These are phyloP conservation scores for Hedya salicella DNA, from an alignment of 2,888 invertebrate genomes.

Conservation along the genomic window DNA sequence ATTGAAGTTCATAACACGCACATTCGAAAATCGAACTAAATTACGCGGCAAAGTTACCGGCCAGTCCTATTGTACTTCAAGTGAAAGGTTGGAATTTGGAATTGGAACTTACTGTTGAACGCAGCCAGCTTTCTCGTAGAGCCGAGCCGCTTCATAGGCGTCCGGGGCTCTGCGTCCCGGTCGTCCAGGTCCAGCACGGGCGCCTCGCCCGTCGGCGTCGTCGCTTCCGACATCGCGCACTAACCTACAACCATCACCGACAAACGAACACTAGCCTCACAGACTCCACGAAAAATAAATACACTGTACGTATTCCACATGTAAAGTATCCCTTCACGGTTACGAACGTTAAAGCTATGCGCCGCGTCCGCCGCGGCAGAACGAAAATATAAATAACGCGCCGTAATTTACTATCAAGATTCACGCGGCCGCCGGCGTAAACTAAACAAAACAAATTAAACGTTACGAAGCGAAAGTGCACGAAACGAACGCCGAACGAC, in stretches of 20 bases:
- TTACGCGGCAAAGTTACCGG: slow-evolving; percentile 20
- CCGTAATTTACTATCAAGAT: slow-evolving; percentile 41
- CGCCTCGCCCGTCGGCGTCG: slow-evolving; percentile 94
- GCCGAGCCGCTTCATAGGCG: slow-evolving; percentile 92
- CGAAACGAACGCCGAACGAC: slow-evolving; percentile 39
- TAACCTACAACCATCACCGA: slow-evolving; percentile 45
- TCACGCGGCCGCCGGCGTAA: slow-evolving; percentile 43
- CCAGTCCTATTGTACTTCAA: slow-evolving; percentile 29
- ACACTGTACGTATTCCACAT: slow-evolving; percentile 41
- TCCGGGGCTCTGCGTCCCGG: slow-evolving; percentile 90
- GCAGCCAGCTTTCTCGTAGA: slow-evolving; percentile 92
- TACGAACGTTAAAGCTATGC: slow-evolving; percentile 42
- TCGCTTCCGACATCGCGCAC: slow-evolving; percentile 66
- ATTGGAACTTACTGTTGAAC: slow-evolving; percentile 89
- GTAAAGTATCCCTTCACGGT: slow-evolving; percentile 42
- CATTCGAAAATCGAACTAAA: slow-evolving; percentile 24
- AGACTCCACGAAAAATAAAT: slow-evolving; percentile 40
- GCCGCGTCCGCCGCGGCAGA: slow-evolving; percentile 31
- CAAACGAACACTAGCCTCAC: slow-evolving; percentile 40
- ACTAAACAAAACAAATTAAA: slow-evolving; percentile 44
- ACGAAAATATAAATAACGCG: slow-evolving; percentile 44
- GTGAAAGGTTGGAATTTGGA: slow-evolving; percentile 40
- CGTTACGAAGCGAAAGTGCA: slow-evolving; percentile 40
- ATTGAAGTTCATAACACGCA: not conserved
- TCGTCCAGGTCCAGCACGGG: slow-evolving; percentile 93